phyloP scores from a whole-genome alignment of 1,140 invertebrate genomes.

The Lordiphosa stackelbergi region DNA sequence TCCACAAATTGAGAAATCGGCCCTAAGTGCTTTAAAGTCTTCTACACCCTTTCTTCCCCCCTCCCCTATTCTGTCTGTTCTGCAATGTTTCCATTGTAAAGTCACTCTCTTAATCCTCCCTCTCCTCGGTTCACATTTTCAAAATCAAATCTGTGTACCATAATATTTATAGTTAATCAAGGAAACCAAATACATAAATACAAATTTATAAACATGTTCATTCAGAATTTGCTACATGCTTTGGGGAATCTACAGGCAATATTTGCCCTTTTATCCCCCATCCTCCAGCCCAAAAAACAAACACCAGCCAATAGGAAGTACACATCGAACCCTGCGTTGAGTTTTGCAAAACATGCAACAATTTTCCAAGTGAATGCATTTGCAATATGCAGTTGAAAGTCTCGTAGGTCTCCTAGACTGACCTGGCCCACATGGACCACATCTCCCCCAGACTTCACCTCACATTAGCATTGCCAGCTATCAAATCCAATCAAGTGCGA shows the following conservation, averaged over 20 bases:
- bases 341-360: slow-evolving; percentile 72
- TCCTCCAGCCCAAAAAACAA: slow-evolving; percentile 32
- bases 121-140: background rate
- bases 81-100: slow-evolving; percentile 11
- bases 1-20: too few relatives aligned
- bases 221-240: slow-evolving; percentile 21
- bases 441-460: slow-evolving; percentile 28
- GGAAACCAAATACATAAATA: slow-evolving; percentile 69
- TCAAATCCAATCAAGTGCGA: slow-evolving; percentile 69
- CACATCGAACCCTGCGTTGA: slow-evolving; percentile 53
- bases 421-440: slow-evolving; percentile 15
- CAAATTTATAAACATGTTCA: slow-evolving; percentile 67
- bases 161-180: slow-evolving; percentile 74
- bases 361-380: slow-evolving; percentile 74
- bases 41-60: background rate
- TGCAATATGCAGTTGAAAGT: slow-evolving; percentile 52
- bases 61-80: background rate
- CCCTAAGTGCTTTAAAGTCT: too few relatives aligned
- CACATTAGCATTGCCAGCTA: slow-evolving; percentile 60
- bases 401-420: slow-evolving; percentile 1
- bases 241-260: slow-evolving; percentile 24
- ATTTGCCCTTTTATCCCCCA: slow-evolving; percentile 37
- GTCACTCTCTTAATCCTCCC: slow-evolving; percentile 14
- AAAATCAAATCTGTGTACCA: slow-evolving; percentile 51
- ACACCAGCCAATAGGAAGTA: slow-evolving; percentile 27